Conservation (phyloP, 2,888 invertebrate genomes). For the Apotomis betuletana region DNA sequence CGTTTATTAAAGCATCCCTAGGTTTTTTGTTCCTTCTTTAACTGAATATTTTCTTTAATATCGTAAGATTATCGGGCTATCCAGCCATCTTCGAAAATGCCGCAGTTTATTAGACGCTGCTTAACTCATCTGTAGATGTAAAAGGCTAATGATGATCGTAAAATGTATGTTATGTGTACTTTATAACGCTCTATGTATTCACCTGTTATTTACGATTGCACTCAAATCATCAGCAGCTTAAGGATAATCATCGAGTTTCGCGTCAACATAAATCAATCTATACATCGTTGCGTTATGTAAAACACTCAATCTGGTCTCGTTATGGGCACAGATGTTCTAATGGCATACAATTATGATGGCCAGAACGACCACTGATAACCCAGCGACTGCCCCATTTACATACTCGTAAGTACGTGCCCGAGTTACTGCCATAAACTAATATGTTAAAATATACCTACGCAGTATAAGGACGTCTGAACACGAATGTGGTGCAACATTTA, state of each 20-base stretch:
- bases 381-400: constrained; percentile 48
- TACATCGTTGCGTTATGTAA: constrained; percentile 40
- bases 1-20: too few species aligned
- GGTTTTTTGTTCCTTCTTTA: too few species aligned
- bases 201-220: neutral
- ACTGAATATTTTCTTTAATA: too few species aligned
- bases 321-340: constrained; percentile 55
- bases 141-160: too few species aligned
- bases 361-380: constrained; percentile 57
- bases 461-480: constrained; percentile 28
- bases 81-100: too few species aligned
- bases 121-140: too few species aligned
- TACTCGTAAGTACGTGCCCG: constrained; percentile 42
- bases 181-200: neutral
- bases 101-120: too few species aligned
- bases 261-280: constrained; percentile 45
- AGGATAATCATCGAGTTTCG: constrained; percentile 27
- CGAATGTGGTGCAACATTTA: constrained; percentile 25
- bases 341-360: constrained; percentile 58
- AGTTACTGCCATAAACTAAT: constrained; percentile 34
- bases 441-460: constrained; percentile 37
- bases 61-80: too few species aligned
- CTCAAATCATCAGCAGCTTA: constrained; percentile 14
- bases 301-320: constrained; percentile 50
- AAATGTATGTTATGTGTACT: neutral